Base-by-base conservation (phyloP, 2,113 vertebrate genomes). In the Tringa solitaria region DNA sequence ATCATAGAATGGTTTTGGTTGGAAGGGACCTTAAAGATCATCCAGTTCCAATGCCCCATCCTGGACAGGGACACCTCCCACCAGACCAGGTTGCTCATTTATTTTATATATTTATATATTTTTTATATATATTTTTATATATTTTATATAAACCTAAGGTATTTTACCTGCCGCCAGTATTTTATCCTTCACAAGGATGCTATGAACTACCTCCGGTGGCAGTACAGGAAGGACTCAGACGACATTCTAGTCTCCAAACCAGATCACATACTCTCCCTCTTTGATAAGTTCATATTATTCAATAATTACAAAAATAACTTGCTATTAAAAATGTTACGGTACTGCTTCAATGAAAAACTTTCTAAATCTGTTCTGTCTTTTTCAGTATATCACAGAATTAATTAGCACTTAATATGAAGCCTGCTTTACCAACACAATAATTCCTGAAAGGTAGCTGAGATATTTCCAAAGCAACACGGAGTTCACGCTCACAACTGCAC, bases 161-260 rank as follows among this genome's bases (percentile, higher is more conserved):
- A 68, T 82, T 91, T 96, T 74, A 90, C 90, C 61, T 92, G 65
- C 53, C 81, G 88, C 78, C 50, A 86, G 33, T 41, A 87, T 90
- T 93, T 88, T 78, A 61, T 90, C 63, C 82, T 79, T 70, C 51
- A 75, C 18, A 79, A 53, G n/a, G 37, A 43, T n/a, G 15, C 73
- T 77, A 67, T 8, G 24, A 90, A 70, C 35, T 56, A 50, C 21
- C 73, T 96, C 93, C 90, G 85, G 79, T 24, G 94, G 78, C 37
- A 87, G 45, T 4, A 87, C 19, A 67, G 69, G 73, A 85, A 92
- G 39, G 41, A 65, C 78, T 93, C 46, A 59, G 76, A 45, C 43
- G 20, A 28, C 24, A 48, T 43, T 51, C 33, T 35, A 30, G 21
- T 37, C 54, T 75, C 60, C 65, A 81, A 43, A 80, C 6, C 14